Evolutionary conservation across 2,113 vertebrate species (phyloP), one percentile per base, ranked within the genome.

Genomic region (Gymnorhina tibicen): DNA sequence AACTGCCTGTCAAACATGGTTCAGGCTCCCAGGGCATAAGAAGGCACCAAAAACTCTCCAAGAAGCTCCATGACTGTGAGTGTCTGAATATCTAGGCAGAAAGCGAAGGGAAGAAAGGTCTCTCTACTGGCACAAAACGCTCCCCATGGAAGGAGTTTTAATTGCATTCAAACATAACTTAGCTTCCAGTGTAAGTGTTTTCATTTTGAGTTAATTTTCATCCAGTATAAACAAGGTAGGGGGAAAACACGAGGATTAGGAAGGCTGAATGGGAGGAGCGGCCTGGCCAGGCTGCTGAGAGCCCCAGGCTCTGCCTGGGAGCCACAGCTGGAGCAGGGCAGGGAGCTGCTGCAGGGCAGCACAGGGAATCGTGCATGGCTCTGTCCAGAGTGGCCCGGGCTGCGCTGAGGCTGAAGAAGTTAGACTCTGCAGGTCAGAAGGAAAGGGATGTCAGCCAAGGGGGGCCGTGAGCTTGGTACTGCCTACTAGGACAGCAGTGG

Each of bases 141-240:
- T 70, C 35, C 60, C 16, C 4, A 1, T 28, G 28, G 37, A 89
- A 72, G 10, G 41, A 62, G 37, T 82, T 97, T 63, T 89, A 87
- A 87, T 96, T 87, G 62, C 49, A 58, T 93, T 93, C 52, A 62
- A 82, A 50, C 12, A 7, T 37, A 76, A 73, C 55, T 91, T 72
- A 91, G 32, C 63, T 93, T 87, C 49, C 52, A 63, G 47, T 46
- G 26, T 70, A 59, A 74, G 19, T 37, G 41, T 89, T 92, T 95
- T 75, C 53, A 64, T 93, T 93, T 79, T n/a, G 52, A 56, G 56
- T 92, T 92, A 84, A 33, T 87, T 91, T 96, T 85, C 87, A 53
- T 85, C 58, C 66, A 58, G 22, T 73, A 62, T 79, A 87, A 97
- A 89, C 87, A 82, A 79, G 41, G 32, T 75, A 49, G 22, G 35